These are phyloP conservation scores for Heliconius aoede DNA, from an alignment of 2,888 invertebrate genomes.

Conservation along the genomic window DNA sequence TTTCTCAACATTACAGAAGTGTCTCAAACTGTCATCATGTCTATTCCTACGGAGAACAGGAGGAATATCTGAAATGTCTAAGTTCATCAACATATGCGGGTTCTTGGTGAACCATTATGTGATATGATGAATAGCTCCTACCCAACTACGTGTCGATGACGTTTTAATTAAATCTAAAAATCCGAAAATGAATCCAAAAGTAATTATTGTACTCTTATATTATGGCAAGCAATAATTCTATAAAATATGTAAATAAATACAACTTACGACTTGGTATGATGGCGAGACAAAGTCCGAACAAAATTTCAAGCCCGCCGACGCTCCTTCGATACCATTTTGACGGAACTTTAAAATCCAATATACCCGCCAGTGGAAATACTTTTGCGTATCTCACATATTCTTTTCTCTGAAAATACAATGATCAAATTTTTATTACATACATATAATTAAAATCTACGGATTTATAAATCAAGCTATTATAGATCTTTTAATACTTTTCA, in stretches of 20 bases:
- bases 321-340: constrained; percentile 96
- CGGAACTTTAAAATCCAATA: constrained; percentile 93
- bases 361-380: constrained; percentile 93
- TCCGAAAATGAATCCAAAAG: too few species aligned
- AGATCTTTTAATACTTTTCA: background rate
- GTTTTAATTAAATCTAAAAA: too few species aligned
- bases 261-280: constrained; percentile 92
- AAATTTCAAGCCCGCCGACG: constrained; percentile 92
- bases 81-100: too few species aligned
- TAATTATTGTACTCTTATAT: too few species aligned
- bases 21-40: too few species aligned
- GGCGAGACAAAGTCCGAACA: constrained; percentile 92
- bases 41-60: too few species aligned
- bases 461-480: background rate
- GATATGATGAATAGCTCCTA: too few species aligned
- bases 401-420: constrained; percentile 87
- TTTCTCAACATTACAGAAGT: too few species aligned
- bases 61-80: too few species aligned
- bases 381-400: constrained; percentile 98
- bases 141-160: too few species aligned
- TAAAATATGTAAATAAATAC: constrained; percentile 50
- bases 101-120: too few species aligned
- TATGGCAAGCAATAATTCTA: too few species aligned
- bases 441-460: background rate
- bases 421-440: background rate